Evolutionary conservation across 2,888 invertebrate genomes (phyloP).

Genomic region (Tenthredo distinguenda): DNA sequence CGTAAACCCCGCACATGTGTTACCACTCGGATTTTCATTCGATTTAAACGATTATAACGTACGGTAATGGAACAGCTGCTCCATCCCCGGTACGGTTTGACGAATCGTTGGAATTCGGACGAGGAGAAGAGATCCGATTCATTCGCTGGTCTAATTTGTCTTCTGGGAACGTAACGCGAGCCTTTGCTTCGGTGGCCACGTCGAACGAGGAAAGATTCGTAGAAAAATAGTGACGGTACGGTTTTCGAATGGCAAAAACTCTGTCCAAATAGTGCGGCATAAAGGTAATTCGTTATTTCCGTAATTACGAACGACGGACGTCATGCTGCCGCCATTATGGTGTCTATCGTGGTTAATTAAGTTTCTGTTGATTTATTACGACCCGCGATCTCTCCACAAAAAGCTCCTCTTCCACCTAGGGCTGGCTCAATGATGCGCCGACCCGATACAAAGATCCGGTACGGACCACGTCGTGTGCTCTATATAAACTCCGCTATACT

Average conservation of each 20-base stretch:
- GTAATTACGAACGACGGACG: slow-evolving; percentile 71
- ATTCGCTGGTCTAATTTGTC: not conserved
- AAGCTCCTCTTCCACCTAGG: slow-evolving; percentile 9
- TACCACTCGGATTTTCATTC: not conserved
- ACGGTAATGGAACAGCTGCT: not conserved
- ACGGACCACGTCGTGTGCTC: slow-evolving; percentile 16
- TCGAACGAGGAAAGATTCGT: not conserved
- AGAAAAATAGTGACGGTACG: not conserved
- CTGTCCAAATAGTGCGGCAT: not conserved
- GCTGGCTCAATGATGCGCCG: slow-evolving; percentile 42
- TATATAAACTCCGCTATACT: slow-evolving; percentile 17
- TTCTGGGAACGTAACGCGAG: not conserved
- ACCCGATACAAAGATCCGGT: slow-evolving; percentile 50
- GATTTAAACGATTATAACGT: not conserved
- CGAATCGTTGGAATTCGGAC: not conserved
- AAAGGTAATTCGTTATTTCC: slow-evolving; percentile 62
- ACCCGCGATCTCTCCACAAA: slow-evolving; percentile 24
- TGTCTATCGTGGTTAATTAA: slow-evolving; percentile 71
- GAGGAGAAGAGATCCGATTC: not conserved
- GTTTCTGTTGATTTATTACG: slow-evolving; percentile 72
- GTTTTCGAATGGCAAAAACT: not conserved
- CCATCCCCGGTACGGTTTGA: not conserved
- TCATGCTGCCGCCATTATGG: slow-evolving; percentile 72
- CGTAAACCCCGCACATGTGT: too few relatives aligned
- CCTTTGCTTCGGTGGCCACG: not conserved